Evolutionary conservation across 2,797 vertebrate genomes (phyloP), one percentile per base, ranked within the genome.

Genomic region (Melanotaenia boesemani): DNA sequence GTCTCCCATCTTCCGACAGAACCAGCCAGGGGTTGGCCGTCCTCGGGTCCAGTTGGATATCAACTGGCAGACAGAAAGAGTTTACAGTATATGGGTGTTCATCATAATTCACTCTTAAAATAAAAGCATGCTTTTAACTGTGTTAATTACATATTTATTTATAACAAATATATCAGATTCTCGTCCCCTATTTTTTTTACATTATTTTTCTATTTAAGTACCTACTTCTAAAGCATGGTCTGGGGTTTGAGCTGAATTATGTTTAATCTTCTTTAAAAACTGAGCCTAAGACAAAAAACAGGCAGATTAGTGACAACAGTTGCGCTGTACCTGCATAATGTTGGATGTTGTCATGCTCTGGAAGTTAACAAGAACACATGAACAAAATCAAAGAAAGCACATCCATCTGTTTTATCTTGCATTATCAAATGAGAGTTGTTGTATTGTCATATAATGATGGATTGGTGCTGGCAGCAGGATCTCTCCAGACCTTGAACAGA

Each of bases 1-100:
- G 72, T 58, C 80, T 93, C 56, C 81, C 7, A 61, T 96, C 94
- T 26, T 81, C 64, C 5, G 94, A 94, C 3, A 96, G 66, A 65
- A 90, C 74, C 73, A 97, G 93, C 87, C 94, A 95, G 0, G 94
- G 90, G 52, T 96, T 94, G 3, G 95, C 95, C 0, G 96, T 95
- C 58, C 81, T 79, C 0, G 93, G 90, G 88, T 97, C 95, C 86
- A 97, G 87, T 13, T 86, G 86, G 32, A 96, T 85, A 2, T 90
- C 81, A 52, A 74, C 95, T 96, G 88, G 6, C 3, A 44, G 60
- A 72, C 8, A 75, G 4, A 77, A 34, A 67, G 5, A 81, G 37
- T 67, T 54, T 20, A 57, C 20, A 36, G 56, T 15, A 61, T 26
- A 52, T 16, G 2, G 8, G 39, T 6, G 1, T 70, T 52, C 2